Evolutionary conservation across 2,113 vertebrate genomes (phyloP).

Genomic region (Neopipo cinnamomea): DNA sequence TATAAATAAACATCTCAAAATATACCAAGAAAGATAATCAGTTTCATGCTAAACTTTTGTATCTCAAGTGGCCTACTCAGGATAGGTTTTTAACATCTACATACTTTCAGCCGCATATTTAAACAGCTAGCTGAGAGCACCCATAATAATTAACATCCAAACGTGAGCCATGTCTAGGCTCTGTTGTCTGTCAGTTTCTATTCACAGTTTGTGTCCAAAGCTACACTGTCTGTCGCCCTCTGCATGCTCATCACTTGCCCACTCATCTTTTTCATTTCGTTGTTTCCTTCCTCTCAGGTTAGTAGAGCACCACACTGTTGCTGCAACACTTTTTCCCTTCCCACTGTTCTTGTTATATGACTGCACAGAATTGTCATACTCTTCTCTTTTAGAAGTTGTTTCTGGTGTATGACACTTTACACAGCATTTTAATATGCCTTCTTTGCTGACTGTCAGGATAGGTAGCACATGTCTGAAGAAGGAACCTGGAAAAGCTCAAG

Average conservation of each 20-base stretch:
- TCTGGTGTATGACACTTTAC: neutral
- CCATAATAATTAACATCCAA: neutral
- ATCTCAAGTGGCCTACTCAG: neutral
- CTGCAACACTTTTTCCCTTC: neutral
- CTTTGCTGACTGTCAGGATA: neutral
- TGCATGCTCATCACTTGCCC: fast-evolving
- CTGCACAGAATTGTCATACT: neutral
- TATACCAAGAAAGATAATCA: neutral
- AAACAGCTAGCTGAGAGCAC: neutral
- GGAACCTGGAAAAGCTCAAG: neutral
- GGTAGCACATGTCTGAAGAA: neutral
- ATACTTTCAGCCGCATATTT: neutral
- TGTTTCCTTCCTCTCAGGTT: neutral
- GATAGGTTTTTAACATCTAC: neutral
- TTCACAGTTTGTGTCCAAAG: neutral
- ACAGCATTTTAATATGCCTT: neutral
- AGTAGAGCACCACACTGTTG: neutral
- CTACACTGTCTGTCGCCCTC: neutral
- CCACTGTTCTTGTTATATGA: neutral
- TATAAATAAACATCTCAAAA: neutral
- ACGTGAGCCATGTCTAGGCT: neutral
- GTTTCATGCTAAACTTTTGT: neutral
- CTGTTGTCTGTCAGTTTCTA: neutral
- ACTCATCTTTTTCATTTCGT: neutral
- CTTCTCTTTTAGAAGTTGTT: neutral